Evolutionary conservation across 2,113 vertebrate species (phyloP).

Genomic region (Thalassoma bifasciatum): DNA sequence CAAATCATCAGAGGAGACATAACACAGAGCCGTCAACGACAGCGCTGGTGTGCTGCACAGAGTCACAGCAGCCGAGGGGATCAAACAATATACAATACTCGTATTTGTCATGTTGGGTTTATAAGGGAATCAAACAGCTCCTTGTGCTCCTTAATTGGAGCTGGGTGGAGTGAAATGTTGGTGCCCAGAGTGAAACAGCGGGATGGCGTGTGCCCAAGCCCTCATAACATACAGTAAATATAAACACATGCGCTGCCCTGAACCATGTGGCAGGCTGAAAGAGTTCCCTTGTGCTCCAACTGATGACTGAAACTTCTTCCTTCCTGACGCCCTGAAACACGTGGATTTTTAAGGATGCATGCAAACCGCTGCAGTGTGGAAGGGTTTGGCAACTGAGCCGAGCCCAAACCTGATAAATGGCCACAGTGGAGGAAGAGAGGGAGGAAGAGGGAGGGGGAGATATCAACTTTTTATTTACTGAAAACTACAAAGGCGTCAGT

Average conservation of each 20-base stretch:
- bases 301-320: constrained; percentile 53
- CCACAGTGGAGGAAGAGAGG: constrained; percentile 29
- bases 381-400: background rate
- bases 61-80: constrained; percentile 37
- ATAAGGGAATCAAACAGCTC: constrained; percentile 77
- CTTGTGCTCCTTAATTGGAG: constrained; percentile 80
- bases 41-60: constrained; percentile 42
- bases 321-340: constrained; percentile 53
- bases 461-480: background rate
- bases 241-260: constrained; percentile 76
- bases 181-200: constrained; percentile 70
- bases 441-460: constrained; percentile 20
- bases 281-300: constrained; percentile 67
- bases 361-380: constrained; percentile 13
- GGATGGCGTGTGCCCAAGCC: constrained; percentile 62
- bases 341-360: constrained; percentile 27
- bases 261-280: constrained; percentile 65
- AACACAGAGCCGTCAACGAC: constrained; percentile 66
- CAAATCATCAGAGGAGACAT: constrained; percentile 72
- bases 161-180: constrained; percentile 66
- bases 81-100: constrained; percentile 64
- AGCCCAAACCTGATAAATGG: constrained; percentile 53
- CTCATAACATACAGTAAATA: constrained; percentile 80
- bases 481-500: constrained; percentile 16
- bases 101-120: constrained; percentile 73